A percentile compares a stretch with the other conserved stretches of the same genome.
Conservation (phyloP, 2,888 invertebrate genomes). For the Chrysolina oricalcia region DNA sequence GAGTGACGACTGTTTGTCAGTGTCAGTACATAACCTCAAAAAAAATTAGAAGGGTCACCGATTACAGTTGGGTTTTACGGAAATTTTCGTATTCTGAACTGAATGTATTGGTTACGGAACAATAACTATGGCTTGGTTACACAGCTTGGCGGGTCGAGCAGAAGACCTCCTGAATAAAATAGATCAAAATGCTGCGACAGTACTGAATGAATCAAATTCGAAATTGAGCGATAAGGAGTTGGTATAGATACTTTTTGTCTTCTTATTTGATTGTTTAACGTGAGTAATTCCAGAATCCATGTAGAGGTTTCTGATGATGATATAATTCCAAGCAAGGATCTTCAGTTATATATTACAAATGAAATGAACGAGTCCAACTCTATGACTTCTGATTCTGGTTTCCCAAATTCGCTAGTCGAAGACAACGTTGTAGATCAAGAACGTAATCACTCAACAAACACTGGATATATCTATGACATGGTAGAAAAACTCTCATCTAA, state of each 20-base stretch:
- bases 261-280: neutral
- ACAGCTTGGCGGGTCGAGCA: slow-evolving; percentile 82
- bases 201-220: slow-evolving; percentile 68
- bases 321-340: slow-evolving; percentile 30
- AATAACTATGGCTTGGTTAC: slow-evolving; percentile 80
- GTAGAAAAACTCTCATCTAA: neutral
- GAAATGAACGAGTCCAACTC: slow-evolving; percentile 21
- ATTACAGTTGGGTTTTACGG: too few species aligned
- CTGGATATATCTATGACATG: neutral
- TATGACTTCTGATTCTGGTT: slow-evolving; percentile 40
- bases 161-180: slow-evolving; percentile 83
- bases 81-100: too few species aligned
- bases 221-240: slow-evolving; percentile 46
- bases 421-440: slow-evolving; percentile 31
- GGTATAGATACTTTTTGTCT: slow-evolving; percentile 5
- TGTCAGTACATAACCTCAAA: too few species aligned
- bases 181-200: slow-evolving; percentile 82
- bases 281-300: slow-evolving; percentile 37
- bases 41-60: too few species aligned
- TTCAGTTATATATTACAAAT: slow-evolving; percentile 29
- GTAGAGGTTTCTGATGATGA: slow-evolving; percentile 36
- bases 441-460: slow-evolving; percentile 12
- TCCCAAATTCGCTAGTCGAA: slow-evolving; percentile 39
- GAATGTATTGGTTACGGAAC: too few species aligned
- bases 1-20: too few species aligned